Evolutionary conservation across 1,140 invertebrate genomes (phyloP), one percentile per base, ranked within the genome.

Genomic region (Coelopa frigida): DNA sequence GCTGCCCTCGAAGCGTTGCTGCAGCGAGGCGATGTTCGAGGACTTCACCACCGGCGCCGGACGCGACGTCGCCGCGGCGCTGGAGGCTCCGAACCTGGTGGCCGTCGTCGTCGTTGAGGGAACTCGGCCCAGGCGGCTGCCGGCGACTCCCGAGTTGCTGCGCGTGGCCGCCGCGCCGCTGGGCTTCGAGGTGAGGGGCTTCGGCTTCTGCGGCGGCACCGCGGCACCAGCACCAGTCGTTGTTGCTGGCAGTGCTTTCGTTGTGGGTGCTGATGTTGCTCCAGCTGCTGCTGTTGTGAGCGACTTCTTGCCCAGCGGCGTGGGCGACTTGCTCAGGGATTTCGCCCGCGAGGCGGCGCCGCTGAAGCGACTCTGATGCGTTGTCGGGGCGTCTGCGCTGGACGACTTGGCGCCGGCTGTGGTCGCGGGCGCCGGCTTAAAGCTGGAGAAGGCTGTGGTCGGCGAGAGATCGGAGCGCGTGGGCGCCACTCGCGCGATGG

Each of bases 401-500:
- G 23, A 15, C 10, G 24, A 8, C 5, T 29, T 17, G 24, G 40
- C 7, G 15, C 15, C 33, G 20, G 27, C 14, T 14, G 32, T 14
- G 11, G 40, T 41, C 17, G 39, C 50, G 22, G 57, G 48, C 12
- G 50, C 26, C 33, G 65, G 65, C 46, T 68, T 68, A 37, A 67
- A 67, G 53, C 63, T 67, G 27, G 63, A 67, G 40, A 67, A 64
- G 18, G 59, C 65, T 7, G 55, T 57, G 18, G 59, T 47, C 5
- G 57, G 55, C 3, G 65, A 57, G 17, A 61, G 54, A 46, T 68
- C 61, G 1, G 79, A 76, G 33, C 75, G 70, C 48, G 83, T 84
- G 4, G 84, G 73, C 3, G 79, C 79, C 4, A 84, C 83, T 0
- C 85, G 82, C 10, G 66, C 73, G 7, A 75, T 74, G 3, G 79